A percentile compares a stretch with the other conserved stretches of the same genome.
phyloP scores from a whole-genome alignment of 2,797 vertebrate genomes.

The Crocodylus rhombifer region DNA sequence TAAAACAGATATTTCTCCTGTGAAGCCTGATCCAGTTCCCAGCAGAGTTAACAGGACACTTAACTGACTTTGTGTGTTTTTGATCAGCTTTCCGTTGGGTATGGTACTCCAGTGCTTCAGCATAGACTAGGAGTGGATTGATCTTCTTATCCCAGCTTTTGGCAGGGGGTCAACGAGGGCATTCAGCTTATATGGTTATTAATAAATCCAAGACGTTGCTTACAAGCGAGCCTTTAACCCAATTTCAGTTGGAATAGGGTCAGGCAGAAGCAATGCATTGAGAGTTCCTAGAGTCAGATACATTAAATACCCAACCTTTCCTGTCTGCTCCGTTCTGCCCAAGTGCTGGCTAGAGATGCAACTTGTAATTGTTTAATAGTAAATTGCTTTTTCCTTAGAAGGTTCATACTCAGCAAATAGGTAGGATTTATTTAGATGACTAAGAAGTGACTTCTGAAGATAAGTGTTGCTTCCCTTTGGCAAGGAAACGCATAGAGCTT shows the following conservation, averaged over 20 bases:
- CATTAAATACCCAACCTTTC: rapidly evolving
- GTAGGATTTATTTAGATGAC: not conserved
- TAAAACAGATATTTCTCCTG: not conserved
- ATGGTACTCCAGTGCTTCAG: rapidly evolving
- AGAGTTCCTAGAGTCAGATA: not conserved
- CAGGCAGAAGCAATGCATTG: not conserved
- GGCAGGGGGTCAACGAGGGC: not conserved
- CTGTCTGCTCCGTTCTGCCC: not conserved
- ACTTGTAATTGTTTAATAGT: not conserved
- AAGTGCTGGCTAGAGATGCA: not conserved
- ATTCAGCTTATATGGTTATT: not conserved
- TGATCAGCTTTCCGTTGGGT: not conserved
- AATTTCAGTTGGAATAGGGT: not conserved
- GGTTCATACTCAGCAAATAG: rapidly evolving
- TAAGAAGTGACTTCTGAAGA: not conserved
- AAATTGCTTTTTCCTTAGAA: not conserved
- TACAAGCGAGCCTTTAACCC: rapidly evolving
- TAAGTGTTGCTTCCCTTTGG: rapidly evolving
- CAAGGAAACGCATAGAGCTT: not conserved
- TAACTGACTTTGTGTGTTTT: not conserved
- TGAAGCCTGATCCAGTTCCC: not conserved
- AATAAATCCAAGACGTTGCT: not conserved
- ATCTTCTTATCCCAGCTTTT: not conserved
- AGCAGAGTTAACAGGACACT: not conserved
- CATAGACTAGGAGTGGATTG: rapidly evolving